phyloP scores from a whole-genome alignment of 2,888 invertebrate species.

The Yponomeuta cagnagella region DNA sequence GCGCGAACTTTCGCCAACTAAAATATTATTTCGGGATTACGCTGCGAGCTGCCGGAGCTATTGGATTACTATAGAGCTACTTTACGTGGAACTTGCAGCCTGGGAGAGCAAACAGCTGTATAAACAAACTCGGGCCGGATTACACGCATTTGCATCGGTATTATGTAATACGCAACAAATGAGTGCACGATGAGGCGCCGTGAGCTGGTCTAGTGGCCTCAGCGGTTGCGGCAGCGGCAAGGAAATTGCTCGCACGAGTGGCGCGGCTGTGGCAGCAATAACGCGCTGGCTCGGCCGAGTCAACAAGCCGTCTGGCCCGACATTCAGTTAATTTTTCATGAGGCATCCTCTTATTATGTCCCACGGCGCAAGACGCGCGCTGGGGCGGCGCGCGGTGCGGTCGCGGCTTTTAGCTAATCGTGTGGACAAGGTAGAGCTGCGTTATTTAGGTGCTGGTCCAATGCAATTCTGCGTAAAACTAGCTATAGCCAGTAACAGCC shows the following conservation, averaged over 20 bases:
- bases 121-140: background rate
- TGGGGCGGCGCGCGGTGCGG: background rate
- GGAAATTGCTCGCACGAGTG: background rate
- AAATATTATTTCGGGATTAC: slow-evolving; percentile 3
- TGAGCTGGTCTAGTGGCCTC: background rate
- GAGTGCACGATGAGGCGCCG: background rate
- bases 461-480: no score
- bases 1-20: background rate
- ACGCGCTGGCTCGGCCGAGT: background rate
- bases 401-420: background rate
- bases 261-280: background rate
- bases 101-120: background rate
- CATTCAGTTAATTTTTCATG: slow-evolving; percentile 13
- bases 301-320: slow-evolving; percentile 9
- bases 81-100: background rate
- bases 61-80: background rate
- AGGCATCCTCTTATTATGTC: slow-evolving; percentile 11
- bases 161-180: background rate
- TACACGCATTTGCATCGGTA: background rate
- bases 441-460: no score
- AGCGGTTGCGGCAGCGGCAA: background rate
- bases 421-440: background rate
- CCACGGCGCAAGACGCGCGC: background rate
- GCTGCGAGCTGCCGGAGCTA: background rate
- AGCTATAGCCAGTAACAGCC: no score